These are phyloP conservation scores for Oscheius sp. DNA, from an alignment of 2,888 invertebrate species.

Conservation along the genomic window DNA sequence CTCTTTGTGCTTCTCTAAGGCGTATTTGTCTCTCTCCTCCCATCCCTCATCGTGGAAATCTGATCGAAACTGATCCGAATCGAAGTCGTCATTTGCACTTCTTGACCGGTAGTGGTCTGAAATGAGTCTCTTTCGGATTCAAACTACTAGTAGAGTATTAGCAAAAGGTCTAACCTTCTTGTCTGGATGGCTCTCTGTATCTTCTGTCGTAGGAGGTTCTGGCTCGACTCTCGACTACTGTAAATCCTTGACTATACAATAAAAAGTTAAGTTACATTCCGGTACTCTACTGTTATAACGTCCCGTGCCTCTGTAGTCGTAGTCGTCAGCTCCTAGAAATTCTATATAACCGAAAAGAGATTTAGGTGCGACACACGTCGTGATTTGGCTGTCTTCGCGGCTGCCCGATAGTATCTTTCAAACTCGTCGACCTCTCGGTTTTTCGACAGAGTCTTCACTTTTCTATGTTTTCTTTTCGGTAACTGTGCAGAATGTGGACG, in stretches of 20 bases:
- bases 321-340: slow-evolving; percentile 13
- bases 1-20: slow-evolving; percentile 59
- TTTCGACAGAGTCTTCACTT: background rate
- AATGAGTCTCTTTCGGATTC: background rate
- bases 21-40: slow-evolving; percentile 49
- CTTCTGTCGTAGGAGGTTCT: slow-evolving; percentile 10
- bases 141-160: background rate
- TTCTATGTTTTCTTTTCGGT: background rate
- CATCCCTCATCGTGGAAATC: slow-evolving; percentile 57
- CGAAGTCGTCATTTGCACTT: slow-evolving; percentile 22
- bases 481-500: slow-evolving; percentile 26
- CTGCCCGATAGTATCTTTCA: slow-evolving; percentile 16
- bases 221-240: slow-evolving; percentile 18
- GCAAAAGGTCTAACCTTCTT: background rate
- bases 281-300: slow-evolving; percentile 11
- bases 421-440: slow-evolving; percentile 6
- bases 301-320: slow-evolving; percentile 12
- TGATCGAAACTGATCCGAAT: background rate
- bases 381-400: background rate
- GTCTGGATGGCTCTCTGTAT: background rate
- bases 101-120: slow-evolving; percentile 20
- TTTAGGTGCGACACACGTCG: background rate
- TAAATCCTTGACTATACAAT: background rate
- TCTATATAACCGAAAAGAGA: background rate
- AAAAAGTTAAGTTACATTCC: background rate